Base-by-base conservation (phyloP, 2,888 invertebrate species). In the Drosophila ustulata region DNA sequence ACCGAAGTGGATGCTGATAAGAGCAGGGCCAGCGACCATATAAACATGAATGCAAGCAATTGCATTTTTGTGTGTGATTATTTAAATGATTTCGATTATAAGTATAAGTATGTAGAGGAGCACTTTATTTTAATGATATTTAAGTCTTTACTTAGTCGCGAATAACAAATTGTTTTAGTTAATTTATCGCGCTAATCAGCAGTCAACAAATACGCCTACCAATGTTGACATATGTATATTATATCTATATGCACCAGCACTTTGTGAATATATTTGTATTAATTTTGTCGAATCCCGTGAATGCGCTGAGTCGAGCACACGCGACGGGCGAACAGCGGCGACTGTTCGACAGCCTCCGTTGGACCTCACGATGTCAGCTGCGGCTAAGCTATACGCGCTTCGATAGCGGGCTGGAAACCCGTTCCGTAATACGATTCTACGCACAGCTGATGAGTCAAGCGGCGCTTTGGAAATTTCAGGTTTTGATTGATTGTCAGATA, bases 381-480 rank as follows among this genome's bases (percentile, higher is more conserved):
- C 39, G 6, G 39, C 13, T 55, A 56, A 39, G 7, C 30, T 23
- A 13, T 32, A 23, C 45, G 45, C 41, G 41, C 6, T 43, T 32
- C 43, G 43, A 8, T 47, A 9, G 25, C 39, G 66, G 59, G 58
- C 57, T 56, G 63, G 47, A 83, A 89, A 87, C 89, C 53, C 45
- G 85, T 87, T 89, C 70, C 34, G 46, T 47, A 28, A 34, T 37
- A 13, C 9, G 51, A 41, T 64, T 55, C 52, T 41, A 45, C 85
- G 75, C 82, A 77, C 84, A 80, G 75, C 66, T 63, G 78, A 74
- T 82, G 89, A 86, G 49, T 83, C 84, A 83, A 57, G 56, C 59
- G 68, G 23, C 50, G 64, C 51, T 80, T 78, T 83, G 81, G 84
- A 62, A 71, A 77, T 39, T 72, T 59, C 72, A 57, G 47, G 47